phyloP scores from a whole-genome alignment of 1,140 invertebrate genomes.

The Zaprionus camerounensis region DNA sequence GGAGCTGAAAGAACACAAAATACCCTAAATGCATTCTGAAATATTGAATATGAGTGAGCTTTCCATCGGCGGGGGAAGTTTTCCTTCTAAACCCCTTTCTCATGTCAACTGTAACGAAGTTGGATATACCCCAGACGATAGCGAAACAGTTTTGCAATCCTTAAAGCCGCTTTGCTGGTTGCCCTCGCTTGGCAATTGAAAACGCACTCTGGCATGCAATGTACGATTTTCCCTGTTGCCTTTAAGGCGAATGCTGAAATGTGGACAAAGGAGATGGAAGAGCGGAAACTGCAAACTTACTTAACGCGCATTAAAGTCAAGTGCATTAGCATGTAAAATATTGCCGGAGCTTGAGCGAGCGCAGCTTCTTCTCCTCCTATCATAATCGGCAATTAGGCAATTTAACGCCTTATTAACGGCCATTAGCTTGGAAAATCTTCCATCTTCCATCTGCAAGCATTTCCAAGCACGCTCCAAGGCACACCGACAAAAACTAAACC shows the following conservation, averaged over 20 bases:
- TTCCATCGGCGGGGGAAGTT: not conserved
- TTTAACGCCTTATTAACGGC: constrained; percentile 77
- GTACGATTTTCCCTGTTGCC: constrained; percentile 39
- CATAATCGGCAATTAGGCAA: constrained; percentile 75
- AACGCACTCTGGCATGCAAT: constrained; percentile 53
- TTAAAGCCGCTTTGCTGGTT: constrained; percentile 42
- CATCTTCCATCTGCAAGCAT: no score
- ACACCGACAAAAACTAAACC: no score
- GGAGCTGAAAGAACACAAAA: constrained; percentile 30
- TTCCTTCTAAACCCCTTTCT: no score
- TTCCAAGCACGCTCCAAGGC: not conserved
- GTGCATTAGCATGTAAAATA: constrained; percentile 41
- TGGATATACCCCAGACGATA: constrained; percentile 14
- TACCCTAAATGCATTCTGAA: constrained; percentile 18
- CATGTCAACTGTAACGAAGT: not conserved
- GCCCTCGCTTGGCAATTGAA: constrained; percentile 28
- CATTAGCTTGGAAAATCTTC: constrained; percentile 42
- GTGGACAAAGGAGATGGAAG: not conserved
- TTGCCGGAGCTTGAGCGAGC: constrained; percentile 14
- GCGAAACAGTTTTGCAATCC: constrained; percentile 44
- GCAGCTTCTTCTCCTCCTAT: not conserved
- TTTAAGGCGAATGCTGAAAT: not conserved
- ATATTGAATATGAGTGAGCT: not conserved
- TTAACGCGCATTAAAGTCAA: constrained; percentile 29
- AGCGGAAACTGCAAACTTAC: constrained; percentile 14